Evolutionary conservation across 2,888 invertebrate species (phyloP).

Genomic region (Fragum whitleyi): DNA sequence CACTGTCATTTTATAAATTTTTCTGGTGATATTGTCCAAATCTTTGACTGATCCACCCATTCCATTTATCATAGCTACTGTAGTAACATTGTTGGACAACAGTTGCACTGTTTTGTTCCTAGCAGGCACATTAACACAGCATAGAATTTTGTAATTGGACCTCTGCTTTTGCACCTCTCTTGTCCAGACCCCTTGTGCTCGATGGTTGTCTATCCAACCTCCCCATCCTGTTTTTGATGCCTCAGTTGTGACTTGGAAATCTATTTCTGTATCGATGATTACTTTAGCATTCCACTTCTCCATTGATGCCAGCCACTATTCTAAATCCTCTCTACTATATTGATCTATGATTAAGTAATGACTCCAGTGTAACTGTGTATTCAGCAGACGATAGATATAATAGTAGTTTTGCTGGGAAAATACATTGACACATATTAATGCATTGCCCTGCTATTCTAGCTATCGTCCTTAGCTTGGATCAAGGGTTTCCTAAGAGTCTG

Average conservation of each 20-base stretch:
- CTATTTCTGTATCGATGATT: background rate
- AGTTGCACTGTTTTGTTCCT: slow-evolving; percentile 18
- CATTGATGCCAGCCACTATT: background rate
- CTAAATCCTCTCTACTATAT: too few species aligned
- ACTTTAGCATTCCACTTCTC: background rate
- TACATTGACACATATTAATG: too few species aligned
- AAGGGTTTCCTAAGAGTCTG: too few species aligned
- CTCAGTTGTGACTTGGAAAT: background rate
- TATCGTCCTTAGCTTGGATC: too few species aligned
- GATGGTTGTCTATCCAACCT: background rate
- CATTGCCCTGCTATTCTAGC: too few species aligned
- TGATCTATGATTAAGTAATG: too few species aligned
- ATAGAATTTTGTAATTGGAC: slow-evolving; percentile 14
- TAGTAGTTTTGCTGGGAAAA: too few species aligned
- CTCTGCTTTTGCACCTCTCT: background rate
- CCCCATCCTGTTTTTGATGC: background rate
- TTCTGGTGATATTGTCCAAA: slow-evolving; percentile 3
- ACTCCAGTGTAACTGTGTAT: too few species aligned
- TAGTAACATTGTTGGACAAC: slow-evolving; percentile 38
- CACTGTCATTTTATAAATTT: slow-evolving; percentile 33
- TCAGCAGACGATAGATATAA: too few species aligned
- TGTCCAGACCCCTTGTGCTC: slow-evolving; percentile 20
- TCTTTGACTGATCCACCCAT: slow-evolving; percentile 36
- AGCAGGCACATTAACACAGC: slow-evolving; percentile 10
- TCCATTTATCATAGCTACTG: slow-evolving; percentile 42